These are phyloP conservation scores for Callaeas wilsoni DNA, from an alignment of 2,113 vertebrate genomes.

Conservation along the genomic window DNA sequence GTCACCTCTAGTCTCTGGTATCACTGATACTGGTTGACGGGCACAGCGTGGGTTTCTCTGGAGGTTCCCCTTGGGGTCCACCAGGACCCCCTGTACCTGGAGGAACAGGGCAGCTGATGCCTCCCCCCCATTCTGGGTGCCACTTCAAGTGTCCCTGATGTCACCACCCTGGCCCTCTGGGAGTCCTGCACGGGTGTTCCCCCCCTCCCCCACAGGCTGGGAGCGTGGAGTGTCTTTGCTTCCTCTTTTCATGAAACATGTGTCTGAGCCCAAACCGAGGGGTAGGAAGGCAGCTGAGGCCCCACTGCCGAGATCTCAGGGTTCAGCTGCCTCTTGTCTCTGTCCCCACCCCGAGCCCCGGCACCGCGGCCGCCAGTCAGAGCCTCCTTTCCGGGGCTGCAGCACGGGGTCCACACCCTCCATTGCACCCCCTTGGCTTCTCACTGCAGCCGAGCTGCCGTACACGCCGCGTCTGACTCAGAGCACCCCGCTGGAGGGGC, in stretches of 20 bases:
- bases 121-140: neutral
- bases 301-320: rapidly evolving
- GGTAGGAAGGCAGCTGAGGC: rapidly evolving
- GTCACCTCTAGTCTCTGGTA: rapidly evolving
- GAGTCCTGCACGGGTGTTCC: too few relatives aligned
- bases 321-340: neutral
- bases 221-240: rapidly evolving
- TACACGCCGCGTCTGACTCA: neutral
- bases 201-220: rapidly evolving
- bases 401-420: rapidly evolving
- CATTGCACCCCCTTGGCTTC: neutral
- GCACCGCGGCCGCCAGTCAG: rapidly evolving
- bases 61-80: neutral
- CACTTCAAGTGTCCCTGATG: neutral
- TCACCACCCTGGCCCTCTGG: neutral
- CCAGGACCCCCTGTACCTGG: neutral
- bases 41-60: neutral
- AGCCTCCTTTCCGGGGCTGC: neutral
- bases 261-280: rapidly evolving
- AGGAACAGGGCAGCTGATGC: neutral
- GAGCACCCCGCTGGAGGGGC: rapidly evolving
- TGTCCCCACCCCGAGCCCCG: rapidly evolving
- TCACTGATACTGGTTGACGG: neutral
- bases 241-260: rapidly evolving
- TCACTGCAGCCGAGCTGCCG: rapidly evolving